phyloP scores from a whole-genome alignment of 2,888 invertebrate species.

The Drosophila testacea region DNA sequence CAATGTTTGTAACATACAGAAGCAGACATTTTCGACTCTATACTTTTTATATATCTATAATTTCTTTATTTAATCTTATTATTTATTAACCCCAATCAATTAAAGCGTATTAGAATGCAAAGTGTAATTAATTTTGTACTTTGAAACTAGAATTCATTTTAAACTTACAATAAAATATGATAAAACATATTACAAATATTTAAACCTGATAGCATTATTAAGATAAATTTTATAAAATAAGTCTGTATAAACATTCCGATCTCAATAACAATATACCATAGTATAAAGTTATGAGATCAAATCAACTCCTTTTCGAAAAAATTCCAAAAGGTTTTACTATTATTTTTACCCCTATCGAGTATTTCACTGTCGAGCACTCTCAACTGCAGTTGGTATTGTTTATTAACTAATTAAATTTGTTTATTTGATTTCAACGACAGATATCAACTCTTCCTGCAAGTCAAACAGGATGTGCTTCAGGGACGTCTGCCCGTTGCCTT shows the following conservation, averaged over 20 bases:
- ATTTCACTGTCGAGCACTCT: neutral
- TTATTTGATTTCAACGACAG: conserved; percentile 86
- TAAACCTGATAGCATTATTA: too few species aligned
- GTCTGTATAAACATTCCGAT: too few species aligned
- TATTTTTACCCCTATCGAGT: neutral
- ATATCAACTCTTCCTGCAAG: conserved; percentile 98
- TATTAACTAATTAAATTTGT: conserved; percentile 65
- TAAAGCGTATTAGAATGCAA: too few species aligned
- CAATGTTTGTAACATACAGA: neutral
- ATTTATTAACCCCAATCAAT: too few species aligned
- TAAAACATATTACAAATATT: too few species aligned
- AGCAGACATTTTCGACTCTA: neutral
- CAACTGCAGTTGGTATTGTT: neutral
- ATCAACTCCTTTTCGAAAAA: too few species aligned
- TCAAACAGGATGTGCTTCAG: conserved; percentile 98
- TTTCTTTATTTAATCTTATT: too few species aligned
- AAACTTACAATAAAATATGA: neutral
- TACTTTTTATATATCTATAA: neutral
- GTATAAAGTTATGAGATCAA: too few species aligned
- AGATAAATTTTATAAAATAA: too few species aligned
- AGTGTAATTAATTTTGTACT: neutral
- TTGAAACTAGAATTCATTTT: neutral
- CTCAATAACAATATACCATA: too few species aligned
- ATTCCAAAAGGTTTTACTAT: too few species aligned
- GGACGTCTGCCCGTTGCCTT: conserved; percentile 96